A percentile compares a stretch with the other conserved stretches of the same genome.
phyloP scores from a whole-genome alignment of 2,888 invertebrate species.

The Priapulus caudatus region DNA sequence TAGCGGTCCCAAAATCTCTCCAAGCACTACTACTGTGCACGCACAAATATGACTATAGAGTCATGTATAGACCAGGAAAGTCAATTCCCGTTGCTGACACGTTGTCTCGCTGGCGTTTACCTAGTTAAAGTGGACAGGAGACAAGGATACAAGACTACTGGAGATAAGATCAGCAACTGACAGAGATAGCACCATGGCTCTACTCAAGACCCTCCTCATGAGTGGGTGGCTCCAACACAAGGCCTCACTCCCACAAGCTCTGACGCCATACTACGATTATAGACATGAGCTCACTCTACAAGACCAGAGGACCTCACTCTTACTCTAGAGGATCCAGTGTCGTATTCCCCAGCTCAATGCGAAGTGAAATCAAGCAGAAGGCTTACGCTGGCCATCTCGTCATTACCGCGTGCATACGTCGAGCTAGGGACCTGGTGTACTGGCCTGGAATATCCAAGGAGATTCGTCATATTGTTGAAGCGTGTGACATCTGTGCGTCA shows the following conservation, averaged over 20 bases:
- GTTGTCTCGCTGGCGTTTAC: neutral
- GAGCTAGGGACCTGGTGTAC: neutral
- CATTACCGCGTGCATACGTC: neutral
- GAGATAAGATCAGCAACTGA: neutral
- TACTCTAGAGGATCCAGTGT: neutral
- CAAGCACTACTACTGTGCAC: neutral
- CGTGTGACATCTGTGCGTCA: neutral
- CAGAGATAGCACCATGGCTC: neutral
- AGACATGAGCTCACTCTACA: neutral
- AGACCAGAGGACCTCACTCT: neutral
- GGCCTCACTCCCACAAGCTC: neutral
- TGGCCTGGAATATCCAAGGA: neutral
- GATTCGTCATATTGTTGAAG: neutral
- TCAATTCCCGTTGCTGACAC: neutral
- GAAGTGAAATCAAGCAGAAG: neutral
- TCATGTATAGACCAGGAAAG: neutral
- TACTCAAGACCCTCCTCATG: neutral
- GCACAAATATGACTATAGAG: neutral
- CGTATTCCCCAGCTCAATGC: too few relatives aligned
- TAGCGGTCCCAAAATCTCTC: neutral
- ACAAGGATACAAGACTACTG: neutral
- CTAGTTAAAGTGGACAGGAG: neutral
- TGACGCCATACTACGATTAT: neutral
- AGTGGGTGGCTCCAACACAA: neutral
- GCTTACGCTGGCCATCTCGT: neutral